These are phyloP conservation scores for Chaetura pelagica DNA, from an alignment of 2,113 vertebrate genomes.

Conservation along the genomic window DNA sequence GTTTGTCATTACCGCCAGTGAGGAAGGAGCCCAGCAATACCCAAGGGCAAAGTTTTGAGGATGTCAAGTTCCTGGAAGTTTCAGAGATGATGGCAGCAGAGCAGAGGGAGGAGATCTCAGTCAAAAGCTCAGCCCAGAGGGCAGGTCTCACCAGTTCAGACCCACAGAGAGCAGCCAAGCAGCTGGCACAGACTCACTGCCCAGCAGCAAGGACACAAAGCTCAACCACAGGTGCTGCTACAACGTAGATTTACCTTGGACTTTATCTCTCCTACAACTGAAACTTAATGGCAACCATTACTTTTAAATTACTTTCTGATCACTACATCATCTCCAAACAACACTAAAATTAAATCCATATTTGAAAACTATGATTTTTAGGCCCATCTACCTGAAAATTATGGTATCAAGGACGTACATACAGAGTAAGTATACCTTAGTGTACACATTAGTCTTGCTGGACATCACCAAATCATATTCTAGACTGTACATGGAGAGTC, in stretches of 20 bases:
- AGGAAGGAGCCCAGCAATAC: background rate
- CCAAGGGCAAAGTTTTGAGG: background rate
- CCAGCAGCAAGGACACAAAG: background rate
- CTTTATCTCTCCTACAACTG: background rate
- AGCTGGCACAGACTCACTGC: fast-evolving
- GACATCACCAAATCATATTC: background rate
- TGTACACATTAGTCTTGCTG: background rate
- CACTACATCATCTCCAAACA: background rate
- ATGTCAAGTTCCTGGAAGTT: background rate
- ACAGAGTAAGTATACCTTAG: background rate
- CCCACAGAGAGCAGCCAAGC: background rate
- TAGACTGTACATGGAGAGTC: background rate
- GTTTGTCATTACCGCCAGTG: background rate
- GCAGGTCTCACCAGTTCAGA: background rate
- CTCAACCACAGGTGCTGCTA: background rate
- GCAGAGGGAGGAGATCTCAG: background rate
- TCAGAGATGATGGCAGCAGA: background rate
- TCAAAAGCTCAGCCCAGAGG: background rate
- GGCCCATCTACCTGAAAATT: background rate
- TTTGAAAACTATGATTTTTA: background rate
- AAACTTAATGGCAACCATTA: background rate
- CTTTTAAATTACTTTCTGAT: background rate
- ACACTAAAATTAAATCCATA: background rate
- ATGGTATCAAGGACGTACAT: background rate
- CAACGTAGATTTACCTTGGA: background rate